Base-by-base conservation (phyloP, 2,888 invertebrate species). In the Lepas anatifera region DNA sequence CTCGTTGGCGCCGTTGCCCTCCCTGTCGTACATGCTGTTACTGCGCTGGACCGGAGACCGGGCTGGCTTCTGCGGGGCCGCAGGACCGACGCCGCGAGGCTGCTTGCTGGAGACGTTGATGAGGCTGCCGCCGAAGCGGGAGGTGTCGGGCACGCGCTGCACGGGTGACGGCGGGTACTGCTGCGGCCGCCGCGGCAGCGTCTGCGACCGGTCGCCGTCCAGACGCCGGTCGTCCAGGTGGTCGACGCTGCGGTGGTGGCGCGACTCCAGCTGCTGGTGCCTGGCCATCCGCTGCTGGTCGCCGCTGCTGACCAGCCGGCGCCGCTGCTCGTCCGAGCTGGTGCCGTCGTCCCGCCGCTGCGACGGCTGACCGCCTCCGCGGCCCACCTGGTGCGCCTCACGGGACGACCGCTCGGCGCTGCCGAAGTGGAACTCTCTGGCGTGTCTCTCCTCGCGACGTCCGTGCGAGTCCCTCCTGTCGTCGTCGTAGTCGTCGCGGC, bases 111-210 rank as follows among this genome's bases (percentile, higher is more conserved):
- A 72, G 35, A 73, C 73, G 50, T 73, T 73, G 29, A 73, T 50
- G 68, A 73, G 58, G 18, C 72, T 72, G 8, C 73, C 73, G 29
- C 73, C 72, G 37, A 70, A 70, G 50, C 67, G 46, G n/a, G 16
- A 18, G 1, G 58, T 35, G 22, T 32, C 58, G 8, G 58, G 58
- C 32, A 35, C 22, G 8, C 58, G 58, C 35, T 18, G 16, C 58
- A 58, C 58, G 10, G 58, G 58, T 10, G 58, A 58, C 32, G 58
- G 58, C 32, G 58, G 58, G 22, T 22, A 58, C 32, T 35, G 25
- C 32, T 35, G 58, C 35, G 58, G 58, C 58, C 25, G 25, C 25
- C 58, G 32, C 35, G 58, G 58, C 58, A 58, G 58, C 58, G 58
- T 58, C 58, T 35, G 32, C 18, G 58, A 29, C 25, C 48, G 48